Conservation (phyloP, 2,888 invertebrate genomes). For the Pachliopta kotzebuea region DNA sequence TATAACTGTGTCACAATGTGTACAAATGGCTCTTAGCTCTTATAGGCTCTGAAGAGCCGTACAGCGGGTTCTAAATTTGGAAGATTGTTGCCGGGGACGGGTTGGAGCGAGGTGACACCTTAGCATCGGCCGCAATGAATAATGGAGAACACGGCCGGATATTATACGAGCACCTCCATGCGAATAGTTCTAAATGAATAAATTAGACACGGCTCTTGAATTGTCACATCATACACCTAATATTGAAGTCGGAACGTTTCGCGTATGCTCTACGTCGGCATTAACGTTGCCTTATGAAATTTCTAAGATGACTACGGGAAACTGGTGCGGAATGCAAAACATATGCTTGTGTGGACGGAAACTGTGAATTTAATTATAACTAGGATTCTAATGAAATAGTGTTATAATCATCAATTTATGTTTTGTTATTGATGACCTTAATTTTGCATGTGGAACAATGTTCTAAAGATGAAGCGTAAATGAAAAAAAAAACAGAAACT, state of each 20-base stretch:
- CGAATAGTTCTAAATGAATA: slow-evolving; percentile 15
- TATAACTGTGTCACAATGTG: background rate
- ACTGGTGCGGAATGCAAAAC: background rate
- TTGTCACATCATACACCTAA: slow-evolving; percentile 7
- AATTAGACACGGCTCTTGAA: slow-evolving; percentile 5
- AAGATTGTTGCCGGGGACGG: slow-evolving; percentile 28
- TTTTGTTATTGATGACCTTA: no score
- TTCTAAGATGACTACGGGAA: background rate
- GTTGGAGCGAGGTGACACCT: slow-evolving; percentile 37
- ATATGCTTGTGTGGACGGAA: background rate
- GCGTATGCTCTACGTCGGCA: background rate
- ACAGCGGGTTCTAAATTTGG: slow-evolving; percentile 31
- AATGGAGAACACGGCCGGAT: slow-evolving; percentile 38
- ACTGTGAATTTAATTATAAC: background rate
- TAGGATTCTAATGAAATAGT: background rate
- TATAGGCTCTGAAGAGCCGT: background rate
- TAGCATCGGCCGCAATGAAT: slow-evolving; percentile 47
- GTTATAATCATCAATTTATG: background rate
- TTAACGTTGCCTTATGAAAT: background rate
- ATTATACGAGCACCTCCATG: slow-evolving; percentile 7
- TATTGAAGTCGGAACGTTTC: background rate
- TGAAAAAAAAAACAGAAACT: no score
- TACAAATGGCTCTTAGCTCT: background rate
- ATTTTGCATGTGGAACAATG: no score
- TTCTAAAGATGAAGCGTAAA: no score